A percentile compares a stretch with the other conserved stretches of the same genome.
Evolutionary conservation across 2,113 vertebrate species (phyloP).

Genomic region (Xiphorhynchus elegans): DNA sequence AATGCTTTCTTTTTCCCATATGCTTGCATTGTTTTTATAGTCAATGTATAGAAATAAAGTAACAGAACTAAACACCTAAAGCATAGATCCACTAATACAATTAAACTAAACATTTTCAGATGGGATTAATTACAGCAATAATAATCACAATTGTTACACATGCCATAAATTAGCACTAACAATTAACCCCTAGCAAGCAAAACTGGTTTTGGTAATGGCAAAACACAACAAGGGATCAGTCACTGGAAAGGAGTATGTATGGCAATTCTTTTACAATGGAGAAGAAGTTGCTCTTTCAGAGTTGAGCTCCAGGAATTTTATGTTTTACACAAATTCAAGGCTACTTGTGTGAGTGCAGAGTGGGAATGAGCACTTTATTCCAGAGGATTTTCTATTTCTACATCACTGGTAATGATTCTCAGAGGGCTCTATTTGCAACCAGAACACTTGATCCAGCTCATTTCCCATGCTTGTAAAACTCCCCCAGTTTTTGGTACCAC

Average conservation of each 20-base stretch:
- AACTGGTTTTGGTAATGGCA: not conserved
- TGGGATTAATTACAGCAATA: slow-evolving; percentile 16
- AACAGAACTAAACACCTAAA: not conserved
- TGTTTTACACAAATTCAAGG: not conserved
- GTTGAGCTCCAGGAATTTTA: not conserved
- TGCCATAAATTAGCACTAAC: not conserved
- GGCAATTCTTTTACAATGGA: not conserved
- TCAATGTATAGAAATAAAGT: not conserved
- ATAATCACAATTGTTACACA: not conserved
- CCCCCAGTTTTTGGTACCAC: not conserved
- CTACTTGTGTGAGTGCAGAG: not conserved
- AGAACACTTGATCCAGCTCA: not conserved
- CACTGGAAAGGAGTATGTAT: not conserved
- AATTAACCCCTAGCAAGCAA: not conserved
- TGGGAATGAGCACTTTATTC: not conserved
- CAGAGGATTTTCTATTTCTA: not conserved
- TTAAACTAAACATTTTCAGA: not conserved
- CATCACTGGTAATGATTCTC: not conserved
- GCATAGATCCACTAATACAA: not conserved
- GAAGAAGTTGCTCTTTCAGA: not conserved
- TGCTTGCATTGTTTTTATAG: not conserved
- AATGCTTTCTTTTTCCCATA: not conserved
- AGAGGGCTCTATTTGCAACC: not conserved
- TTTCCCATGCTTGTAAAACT: not conserved
- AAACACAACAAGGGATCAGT: not conserved